Percentiles rank a stretch among this genome's conserved stretches.
Evolutionary conservation across 2,888 invertebrate species (phyloP).

Genomic region (Lampropteryx suffumata): DNA sequence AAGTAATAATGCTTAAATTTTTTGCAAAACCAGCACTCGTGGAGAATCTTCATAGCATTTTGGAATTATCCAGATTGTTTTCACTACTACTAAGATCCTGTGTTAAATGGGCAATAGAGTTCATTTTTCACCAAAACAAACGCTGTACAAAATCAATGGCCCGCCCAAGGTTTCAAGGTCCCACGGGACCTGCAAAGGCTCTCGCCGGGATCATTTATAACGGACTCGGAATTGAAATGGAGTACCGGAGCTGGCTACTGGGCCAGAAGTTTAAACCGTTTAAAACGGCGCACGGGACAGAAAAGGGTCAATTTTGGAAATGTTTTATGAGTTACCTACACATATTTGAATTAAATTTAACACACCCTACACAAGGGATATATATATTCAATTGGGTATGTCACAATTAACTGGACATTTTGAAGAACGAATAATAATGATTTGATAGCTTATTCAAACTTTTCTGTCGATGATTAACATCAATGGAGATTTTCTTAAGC

Average conservation of each 20-base stretch:
- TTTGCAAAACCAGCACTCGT: too few species aligned
- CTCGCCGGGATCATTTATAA: constrained; percentile 13
- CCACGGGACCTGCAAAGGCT: constrained; percentile 5
- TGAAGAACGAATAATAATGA: too few species aligned
- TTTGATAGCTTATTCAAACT: too few species aligned
- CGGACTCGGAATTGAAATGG: constrained; percentile 15
- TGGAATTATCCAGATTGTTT: too few species aligned
- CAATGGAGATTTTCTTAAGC: too few species aligned
- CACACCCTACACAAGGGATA: background rate
- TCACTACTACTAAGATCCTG: too few species aligned
- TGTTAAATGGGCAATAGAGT: background rate
- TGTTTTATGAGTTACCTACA: background rate
- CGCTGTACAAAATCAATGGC: constrained; percentile 18
- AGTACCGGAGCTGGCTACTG: constrained; percentile 13
- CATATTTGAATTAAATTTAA: constrained; percentile 4
- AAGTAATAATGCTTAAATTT: too few species aligned
- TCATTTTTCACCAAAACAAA: constrained; percentile 13
- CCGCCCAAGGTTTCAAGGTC: constrained; percentile 19
- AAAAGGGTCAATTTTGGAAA: constrained; percentile 5
- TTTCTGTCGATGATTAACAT: too few species aligned
- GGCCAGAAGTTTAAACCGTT: constrained; percentile 19
- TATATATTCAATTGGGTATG: background rate
- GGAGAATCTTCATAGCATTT: too few species aligned
- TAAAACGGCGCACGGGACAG: background rate
- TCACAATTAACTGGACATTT: too few species aligned